Evolutionary conservation across 2,888 invertebrate genomes (phyloP).

Genomic region (Ommatoiulus sabulosus): DNA sequence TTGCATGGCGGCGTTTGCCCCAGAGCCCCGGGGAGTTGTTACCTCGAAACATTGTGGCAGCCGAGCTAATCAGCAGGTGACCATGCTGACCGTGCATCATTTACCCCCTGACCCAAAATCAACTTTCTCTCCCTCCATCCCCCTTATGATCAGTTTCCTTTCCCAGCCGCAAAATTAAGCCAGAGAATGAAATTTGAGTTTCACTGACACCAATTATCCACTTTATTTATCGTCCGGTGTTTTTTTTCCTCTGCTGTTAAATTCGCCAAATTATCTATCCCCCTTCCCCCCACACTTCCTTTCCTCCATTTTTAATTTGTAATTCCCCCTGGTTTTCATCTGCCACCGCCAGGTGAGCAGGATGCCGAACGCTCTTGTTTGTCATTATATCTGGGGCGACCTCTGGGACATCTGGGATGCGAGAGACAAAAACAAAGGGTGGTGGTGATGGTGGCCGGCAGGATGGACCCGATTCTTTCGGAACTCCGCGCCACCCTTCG

Average conservation of each 20-base stretch:
- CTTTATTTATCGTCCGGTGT: not conserved
- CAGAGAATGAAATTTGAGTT: not conserved
- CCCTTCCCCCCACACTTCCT: not conserved
- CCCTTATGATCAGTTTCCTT: not conserved
- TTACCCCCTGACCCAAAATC: slow-evolving; percentile 39
- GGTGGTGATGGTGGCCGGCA: not conserved
- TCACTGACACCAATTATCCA: slow-evolving; percentile 22
- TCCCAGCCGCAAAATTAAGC: not conserved
- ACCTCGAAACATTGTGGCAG: too few relatives aligned
- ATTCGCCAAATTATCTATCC: not conserved
- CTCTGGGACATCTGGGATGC: slow-evolving; percentile 10
- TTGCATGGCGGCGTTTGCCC: not conserved
- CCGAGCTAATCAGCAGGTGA: slow-evolving; percentile 2
- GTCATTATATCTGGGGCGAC: not conserved
- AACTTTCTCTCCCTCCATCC: not conserved
- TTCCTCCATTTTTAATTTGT: not conserved
- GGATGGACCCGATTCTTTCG: not conserved
- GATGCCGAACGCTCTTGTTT: too few relatives aligned
- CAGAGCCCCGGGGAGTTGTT: not conserved
- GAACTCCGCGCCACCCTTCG: not conserved
- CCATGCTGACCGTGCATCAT: not conserved
- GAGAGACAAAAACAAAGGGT: not conserved
- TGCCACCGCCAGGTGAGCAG: slow-evolving; percentile 16
- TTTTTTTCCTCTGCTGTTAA: not conserved
- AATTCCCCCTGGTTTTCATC: not conserved